phyloP scores from a whole-genome alignment of 1,140 invertebrate genomes.

The Cotesia chilonis region DNA sequence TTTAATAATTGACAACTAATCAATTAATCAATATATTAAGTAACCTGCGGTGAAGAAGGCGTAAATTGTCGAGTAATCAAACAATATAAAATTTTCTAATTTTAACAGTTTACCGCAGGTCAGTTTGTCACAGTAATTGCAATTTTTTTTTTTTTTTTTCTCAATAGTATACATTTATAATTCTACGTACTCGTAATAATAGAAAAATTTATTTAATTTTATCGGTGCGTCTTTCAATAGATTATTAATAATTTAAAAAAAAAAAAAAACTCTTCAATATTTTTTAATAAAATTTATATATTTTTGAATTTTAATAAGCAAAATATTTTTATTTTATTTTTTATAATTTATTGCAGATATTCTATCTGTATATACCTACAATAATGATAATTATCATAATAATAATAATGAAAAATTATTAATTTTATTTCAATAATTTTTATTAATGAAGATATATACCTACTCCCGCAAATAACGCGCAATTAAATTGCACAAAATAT shows the following conservation, averaged over 20 bases:
- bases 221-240: constrained; percentile 11
- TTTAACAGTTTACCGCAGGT: constrained; percentile 58
- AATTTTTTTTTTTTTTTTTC: constrained; percentile 48
- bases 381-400: constrained; percentile 15
- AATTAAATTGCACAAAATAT: constrained; percentile 36
- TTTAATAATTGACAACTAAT: constrained; percentile 65
- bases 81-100: constrained; percentile 64
- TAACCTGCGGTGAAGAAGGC: constrained; percentile 58
- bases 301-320: constrained; percentile 38
- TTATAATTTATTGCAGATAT: constrained; percentile 1
- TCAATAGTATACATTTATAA: constrained; percentile 6
- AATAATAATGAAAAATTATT: background rate
- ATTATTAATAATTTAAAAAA: constrained; percentile 11
- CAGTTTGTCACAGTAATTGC: constrained; percentile 60
- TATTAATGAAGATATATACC: constrained; percentile 14
- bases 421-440: too few relatives aligned
- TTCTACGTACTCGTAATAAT: constrained; percentile 7
- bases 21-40: constrained; percentile 59
- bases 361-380: too few relatives aligned
- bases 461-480: constrained; percentile 19
- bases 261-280: constrained; percentile 18
- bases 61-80: constrained; percentile 60
- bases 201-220: constrained; percentile 14
- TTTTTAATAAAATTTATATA: constrained; percentile 24
- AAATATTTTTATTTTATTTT: constrained; percentile 18